Percentiles rank a stretch among this genome's conserved stretches.
Evolutionary conservation across 2,888 invertebrate genomes (phyloP).

Genomic region (Thumatha senex): DNA sequence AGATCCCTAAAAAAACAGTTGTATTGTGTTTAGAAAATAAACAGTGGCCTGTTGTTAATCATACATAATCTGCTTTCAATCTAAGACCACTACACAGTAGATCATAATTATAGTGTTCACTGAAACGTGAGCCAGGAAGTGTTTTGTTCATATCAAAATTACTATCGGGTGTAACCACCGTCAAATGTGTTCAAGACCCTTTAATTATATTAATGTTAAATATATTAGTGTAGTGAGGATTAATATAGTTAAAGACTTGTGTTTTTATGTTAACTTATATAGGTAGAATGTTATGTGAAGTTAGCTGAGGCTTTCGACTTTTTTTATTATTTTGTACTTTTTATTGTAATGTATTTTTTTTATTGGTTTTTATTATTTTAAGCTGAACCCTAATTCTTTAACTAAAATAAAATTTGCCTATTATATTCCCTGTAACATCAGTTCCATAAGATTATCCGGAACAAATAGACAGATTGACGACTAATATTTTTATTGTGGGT

Average conservation of each 20-base stretch:
- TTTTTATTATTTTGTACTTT: no score
- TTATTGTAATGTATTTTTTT: no score
- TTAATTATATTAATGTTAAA: constrained; percentile 44
- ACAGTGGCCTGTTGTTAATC: constrained; percentile 60
- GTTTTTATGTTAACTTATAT: not conserved
- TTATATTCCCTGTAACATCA: no score
- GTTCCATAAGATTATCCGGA: no score
- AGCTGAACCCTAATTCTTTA: no score
- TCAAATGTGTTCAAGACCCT: constrained; percentile 50
- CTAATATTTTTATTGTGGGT: no score
- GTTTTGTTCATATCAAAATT: constrained; percentile 70
- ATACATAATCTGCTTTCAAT: constrained; percentile 68
- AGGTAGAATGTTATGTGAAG: no score
- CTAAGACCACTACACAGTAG: constrained; percentile 61
- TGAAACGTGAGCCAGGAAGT: constrained; percentile 67
- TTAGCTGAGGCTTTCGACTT: no score
- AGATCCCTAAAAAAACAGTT: constrained; percentile 33
- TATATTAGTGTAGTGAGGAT: constrained; percentile 25
- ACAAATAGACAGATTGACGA: no score
- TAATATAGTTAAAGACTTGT: constrained; percentile 31
- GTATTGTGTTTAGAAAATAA: constrained; percentile 47
- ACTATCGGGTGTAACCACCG: constrained; percentile 51
- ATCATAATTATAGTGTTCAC: constrained; percentile 74
- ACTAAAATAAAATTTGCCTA: no score
- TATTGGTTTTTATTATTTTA: no score